phyloP scores from a whole-genome alignment of 2,797 vertebrate species.

The Momotus momota region DNA sequence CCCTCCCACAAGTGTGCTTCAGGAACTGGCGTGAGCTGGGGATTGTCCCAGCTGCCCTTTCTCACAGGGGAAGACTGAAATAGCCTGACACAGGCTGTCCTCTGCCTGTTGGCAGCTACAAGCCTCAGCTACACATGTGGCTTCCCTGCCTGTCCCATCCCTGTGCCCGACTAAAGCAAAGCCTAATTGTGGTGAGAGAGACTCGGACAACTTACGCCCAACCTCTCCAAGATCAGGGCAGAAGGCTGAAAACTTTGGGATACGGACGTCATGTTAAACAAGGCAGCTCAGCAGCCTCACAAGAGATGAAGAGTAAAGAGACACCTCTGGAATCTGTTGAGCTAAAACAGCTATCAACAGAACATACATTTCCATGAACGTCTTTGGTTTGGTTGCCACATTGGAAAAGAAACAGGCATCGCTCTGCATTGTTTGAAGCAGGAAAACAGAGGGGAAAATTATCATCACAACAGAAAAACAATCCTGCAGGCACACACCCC shows the following conservation, averaged over 20 bases:
- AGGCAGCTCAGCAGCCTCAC: neutral
- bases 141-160: neutral
- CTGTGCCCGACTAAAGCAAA: neutral
- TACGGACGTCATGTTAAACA: neutral
- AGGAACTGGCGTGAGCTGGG: neutral
- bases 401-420: neutral
- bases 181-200: neutral
- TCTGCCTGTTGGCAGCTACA: neutral
- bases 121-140: neutral
- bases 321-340: neutral
- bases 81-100: neutral
- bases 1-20: neutral
- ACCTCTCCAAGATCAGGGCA: neutral
- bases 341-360: neutral
- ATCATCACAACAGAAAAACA: conserved; percentile 11
- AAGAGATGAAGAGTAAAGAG: neutral
- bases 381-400: neutral
- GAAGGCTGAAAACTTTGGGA: neutral
- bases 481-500: neutral
- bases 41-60: neutral
- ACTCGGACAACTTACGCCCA: rapidly evolving
- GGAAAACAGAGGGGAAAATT: neutral
- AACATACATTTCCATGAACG: neutral
- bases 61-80: neutral
- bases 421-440: neutral